Conservation (phyloP, 1,140 invertebrate species). For the Caenorhabditis briggsae region DNA sequence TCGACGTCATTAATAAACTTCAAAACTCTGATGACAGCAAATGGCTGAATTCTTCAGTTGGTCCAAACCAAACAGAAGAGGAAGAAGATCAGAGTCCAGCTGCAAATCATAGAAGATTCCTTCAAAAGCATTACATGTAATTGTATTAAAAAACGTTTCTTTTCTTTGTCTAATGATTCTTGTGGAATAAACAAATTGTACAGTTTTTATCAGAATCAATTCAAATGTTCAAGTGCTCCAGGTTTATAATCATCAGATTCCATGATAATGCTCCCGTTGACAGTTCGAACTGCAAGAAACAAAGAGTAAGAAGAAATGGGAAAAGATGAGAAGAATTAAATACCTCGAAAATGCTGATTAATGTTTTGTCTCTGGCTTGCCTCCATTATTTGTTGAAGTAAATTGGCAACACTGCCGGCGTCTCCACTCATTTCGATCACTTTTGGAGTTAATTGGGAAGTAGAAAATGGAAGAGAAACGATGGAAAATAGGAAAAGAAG, state of each 20-base stretch:
- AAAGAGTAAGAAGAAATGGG: neutral
- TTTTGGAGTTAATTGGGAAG: neutral
- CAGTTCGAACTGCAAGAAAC: slow-evolving; percentile 39
- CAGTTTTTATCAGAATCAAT: slow-evolving; percentile 11
- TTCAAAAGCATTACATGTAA: neutral
- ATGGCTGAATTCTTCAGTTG: neutral
- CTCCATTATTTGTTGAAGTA: slow-evolving; percentile 15
- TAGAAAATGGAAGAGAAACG: neutral
- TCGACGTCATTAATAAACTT: slow-evolving; percentile 15
- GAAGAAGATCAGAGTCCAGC: slow-evolving; percentile 23
- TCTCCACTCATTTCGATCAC: slow-evolving; percentile 40
- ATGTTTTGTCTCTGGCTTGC: slow-evolving; percentile 11
- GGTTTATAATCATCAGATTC: slow-evolving; percentile 46
- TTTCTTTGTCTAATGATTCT: neutral
- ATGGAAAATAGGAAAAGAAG: neutral
- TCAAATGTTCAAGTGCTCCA: slow-evolving; percentile 31
- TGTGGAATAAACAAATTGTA: slow-evolving; percentile 13
- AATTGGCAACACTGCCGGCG: neutral
- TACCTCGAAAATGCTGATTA: slow-evolving; percentile 53
- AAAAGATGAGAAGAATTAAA: neutral
- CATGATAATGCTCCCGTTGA: slow-evolving; percentile 39
- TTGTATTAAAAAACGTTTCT: neutral
- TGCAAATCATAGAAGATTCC: slow-evolving; percentile 21
- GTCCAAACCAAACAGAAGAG: neutral
- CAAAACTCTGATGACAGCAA: slow-evolving; percentile 26